These are phyloP conservation scores for Megastigmus dorsalis DNA, from an alignment of 2,888 invertebrate genomes.

Conservation along the genomic window DNA sequence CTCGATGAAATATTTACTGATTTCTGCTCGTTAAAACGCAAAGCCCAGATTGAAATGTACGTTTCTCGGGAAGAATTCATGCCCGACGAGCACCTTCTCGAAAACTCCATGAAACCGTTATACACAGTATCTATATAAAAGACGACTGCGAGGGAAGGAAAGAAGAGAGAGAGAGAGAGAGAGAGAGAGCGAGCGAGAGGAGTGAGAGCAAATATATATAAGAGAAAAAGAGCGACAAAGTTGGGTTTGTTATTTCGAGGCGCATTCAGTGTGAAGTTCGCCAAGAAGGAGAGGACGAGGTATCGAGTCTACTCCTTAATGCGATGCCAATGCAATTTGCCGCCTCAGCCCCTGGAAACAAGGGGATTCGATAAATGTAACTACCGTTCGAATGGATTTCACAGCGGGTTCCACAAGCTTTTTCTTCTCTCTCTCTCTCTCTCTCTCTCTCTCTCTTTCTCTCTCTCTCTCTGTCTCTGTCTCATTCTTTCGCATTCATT, in stretches of 20 bases:
- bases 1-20: conserved; percentile 45
- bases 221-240: too few species aligned
- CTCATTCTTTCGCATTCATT: not conserved
- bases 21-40: conserved; percentile 32
- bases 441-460: conserved; percentile 3
- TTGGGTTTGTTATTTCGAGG: conserved; percentile 41
- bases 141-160: not conserved
- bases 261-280: not conserved
- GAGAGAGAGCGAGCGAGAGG: not conserved
- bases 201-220: not conserved
- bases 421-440: not conserved
- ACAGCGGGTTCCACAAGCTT: not conserved
- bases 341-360: conserved; percentile 38
- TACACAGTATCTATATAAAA: too few species aligned
- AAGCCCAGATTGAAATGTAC: conserved; percentile 14
- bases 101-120: not conserved
- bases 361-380: conserved; percentile 49
- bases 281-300: not conserved
- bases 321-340: conserved; percentile 54
- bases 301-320: conserved; percentile 40
- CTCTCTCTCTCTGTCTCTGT: not conserved
- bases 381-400: conserved; percentile 47
- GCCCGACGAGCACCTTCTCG: too few species aligned
- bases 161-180: not conserved
- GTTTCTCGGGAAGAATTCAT: too few species aligned